Evolutionary conservation across 1,140 invertebrate species (phyloP).

Genomic region (Macrobrachium nipponense): DNA sequence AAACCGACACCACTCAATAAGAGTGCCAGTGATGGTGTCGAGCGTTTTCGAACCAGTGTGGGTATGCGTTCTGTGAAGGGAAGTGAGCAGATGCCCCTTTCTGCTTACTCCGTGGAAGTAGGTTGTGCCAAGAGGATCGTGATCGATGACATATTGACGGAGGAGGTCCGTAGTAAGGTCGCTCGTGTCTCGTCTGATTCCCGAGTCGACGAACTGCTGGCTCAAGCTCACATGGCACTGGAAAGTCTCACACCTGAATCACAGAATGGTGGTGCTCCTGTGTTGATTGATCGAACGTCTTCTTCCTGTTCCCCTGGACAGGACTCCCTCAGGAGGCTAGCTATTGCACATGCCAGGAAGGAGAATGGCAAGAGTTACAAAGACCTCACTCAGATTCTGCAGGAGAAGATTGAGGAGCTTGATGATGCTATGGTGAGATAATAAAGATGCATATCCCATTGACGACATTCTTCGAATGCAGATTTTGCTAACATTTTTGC

Average conservation of each 20-base stretch:
- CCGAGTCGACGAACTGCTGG: conserved; percentile 62
- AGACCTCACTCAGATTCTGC: conserved; percentile 60
- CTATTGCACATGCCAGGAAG: conserved; percentile 56
- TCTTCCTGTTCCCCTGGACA: not conserved
- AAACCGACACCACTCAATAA: conserved; percentile 61
- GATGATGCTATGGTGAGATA: conserved; percentile 61
- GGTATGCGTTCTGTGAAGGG: conserved; percentile 12
- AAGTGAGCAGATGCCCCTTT: not conserved
- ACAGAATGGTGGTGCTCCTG: conserved; percentile 1
- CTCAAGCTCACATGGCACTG: conserved; percentile 60
- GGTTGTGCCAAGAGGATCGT: conserved; percentile 1
- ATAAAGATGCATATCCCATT: too few species aligned
- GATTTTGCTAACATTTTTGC: too few species aligned
- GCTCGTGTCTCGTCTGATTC: conserved; percentile 61
- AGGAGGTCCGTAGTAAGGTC: conserved; percentile 38
- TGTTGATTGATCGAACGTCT: not conserved
- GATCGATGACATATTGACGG: conserved; percentile 14
- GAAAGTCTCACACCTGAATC: conserved; percentile 57
- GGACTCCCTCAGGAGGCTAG: conserved; percentile 34
- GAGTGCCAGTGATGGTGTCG: conserved; percentile 63
- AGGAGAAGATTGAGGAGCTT: conserved; percentile 64
- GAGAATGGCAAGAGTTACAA: conserved; percentile 62
- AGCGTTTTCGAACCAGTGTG: conserved; percentile 41
- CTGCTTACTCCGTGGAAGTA: not conserved
- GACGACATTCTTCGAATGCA: too few species aligned